A percentile compares a stretch with the other conserved stretches of the same genome.
phyloP scores from a whole-genome alignment of 2,797 vertebrate genomes.

The Rhinogobio ventralis region DNA sequence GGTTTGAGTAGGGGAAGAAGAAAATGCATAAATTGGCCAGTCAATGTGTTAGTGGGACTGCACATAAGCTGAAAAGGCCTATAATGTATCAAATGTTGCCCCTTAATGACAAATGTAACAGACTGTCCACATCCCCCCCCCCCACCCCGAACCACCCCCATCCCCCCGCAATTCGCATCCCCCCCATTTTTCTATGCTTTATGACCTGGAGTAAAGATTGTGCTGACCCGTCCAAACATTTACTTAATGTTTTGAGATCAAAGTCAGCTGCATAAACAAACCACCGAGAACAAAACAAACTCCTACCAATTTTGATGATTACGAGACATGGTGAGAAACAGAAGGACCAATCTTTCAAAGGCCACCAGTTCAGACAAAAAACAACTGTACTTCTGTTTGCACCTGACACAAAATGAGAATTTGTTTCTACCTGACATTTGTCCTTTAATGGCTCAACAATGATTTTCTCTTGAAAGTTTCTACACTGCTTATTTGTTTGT shows the following conservation, averaged over 20 bases:
- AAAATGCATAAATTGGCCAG: not conserved
- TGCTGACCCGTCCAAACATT: conserved; percentile 25
- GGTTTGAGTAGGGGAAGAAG: not conserved
- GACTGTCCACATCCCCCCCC: not conserved
- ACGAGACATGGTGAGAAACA: conserved; percentile 21
- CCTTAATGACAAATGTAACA: conserved; percentile 9
- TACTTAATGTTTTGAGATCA: conserved; percentile 39
- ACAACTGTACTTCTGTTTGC: not conserved
- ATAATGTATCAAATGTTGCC: not conserved
- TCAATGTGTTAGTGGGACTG: not conserved
- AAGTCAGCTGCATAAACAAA: conserved; percentile 61
- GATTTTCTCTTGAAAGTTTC: not conserved
- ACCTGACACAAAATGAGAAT: no score
- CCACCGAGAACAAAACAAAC: conserved; percentile 34
- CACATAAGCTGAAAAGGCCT: not conserved
- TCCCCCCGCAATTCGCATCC: no score
- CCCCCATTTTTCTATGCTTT: not conserved
- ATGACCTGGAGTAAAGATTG: conserved; percentile 21
- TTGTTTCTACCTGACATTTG: not conserved
- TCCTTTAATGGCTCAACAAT: not conserved
- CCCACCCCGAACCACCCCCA: no score
- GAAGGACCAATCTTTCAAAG: conserved; percentile 21
- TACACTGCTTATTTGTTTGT: not conserved
- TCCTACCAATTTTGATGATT: conserved; percentile 12
- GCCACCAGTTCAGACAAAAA: not conserved